These are phyloP conservation scores for Eulithis testata DNA, from an alignment of 2,888 invertebrate species.

Conservation along the genomic window DNA sequence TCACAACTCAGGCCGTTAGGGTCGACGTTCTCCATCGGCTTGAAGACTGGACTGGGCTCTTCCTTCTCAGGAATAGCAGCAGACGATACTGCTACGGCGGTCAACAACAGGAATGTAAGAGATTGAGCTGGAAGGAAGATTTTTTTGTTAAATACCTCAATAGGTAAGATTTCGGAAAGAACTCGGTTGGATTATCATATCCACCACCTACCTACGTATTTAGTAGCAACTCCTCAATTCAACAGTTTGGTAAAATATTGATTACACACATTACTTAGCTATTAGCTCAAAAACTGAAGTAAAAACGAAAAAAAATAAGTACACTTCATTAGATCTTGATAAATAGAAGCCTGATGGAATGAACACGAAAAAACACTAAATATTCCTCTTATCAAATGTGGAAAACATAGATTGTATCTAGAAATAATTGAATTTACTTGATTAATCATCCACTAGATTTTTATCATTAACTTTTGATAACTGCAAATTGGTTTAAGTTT, in stretches of 20 bases:
- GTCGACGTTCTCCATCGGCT: slow-evolving; percentile 54
- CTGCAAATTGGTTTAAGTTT: neutral
- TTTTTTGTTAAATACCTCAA: too few relatives aligned
- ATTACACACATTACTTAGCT: too few relatives aligned
- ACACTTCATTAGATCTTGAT: too few relatives aligned
- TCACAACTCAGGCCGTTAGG: slow-evolving; percentile 71
- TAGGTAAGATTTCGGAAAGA: too few relatives aligned
- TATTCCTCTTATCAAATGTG: neutral
- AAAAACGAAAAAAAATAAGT: too few relatives aligned
- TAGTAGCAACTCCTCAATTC: neutral
- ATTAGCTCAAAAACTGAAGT: too few relatives aligned
- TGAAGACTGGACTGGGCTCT: slow-evolving; percentile 3
- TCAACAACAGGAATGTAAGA: slow-evolving; percentile 46
- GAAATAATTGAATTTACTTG: neutral
- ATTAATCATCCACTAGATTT: neutral
- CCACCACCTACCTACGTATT: too few relatives aligned
- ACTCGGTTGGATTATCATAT: too few relatives aligned
- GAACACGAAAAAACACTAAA: slow-evolving; percentile 4
- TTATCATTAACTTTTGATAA: neutral
- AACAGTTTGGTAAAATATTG: neutral
- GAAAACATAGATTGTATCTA: slow-evolving; percentile 3
- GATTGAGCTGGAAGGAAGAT: slow-evolving; percentile 47
- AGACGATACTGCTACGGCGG: slow-evolving; percentile 44
- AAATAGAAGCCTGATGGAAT: neutral
- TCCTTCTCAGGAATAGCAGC: slow-evolving; percentile 4